These are phyloP conservation scores for Montipora capitata DNA, from an alignment of 92 coral and sea anemone genomes.

Conservation along the genomic window DNA sequence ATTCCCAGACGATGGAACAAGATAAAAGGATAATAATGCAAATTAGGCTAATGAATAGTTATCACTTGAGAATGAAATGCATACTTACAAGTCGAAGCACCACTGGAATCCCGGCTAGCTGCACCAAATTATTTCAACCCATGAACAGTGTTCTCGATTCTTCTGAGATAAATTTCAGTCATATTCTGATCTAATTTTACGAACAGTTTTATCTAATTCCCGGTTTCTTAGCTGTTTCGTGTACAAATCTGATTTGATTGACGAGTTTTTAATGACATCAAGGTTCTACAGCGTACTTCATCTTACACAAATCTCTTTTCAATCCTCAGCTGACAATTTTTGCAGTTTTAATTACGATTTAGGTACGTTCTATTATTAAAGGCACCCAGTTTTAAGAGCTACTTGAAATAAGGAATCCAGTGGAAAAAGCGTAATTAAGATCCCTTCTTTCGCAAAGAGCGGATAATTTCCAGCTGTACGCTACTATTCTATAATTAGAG, in stretches of 20 bases:
- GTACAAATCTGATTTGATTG: no score
- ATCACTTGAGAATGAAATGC: not conserved
- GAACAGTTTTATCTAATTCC: not conserved
- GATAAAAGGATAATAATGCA: not conserved
- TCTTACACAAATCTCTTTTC: no score
- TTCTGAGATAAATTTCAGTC: not conserved
- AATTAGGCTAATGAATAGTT: not conserved
- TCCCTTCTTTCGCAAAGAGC: not conserved
- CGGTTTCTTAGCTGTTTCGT: not conserved
- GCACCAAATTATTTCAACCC: not conserved
- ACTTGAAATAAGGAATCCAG: no score
- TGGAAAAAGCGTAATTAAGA: no score
- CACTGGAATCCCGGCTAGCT: slow-evolving; percentile 2
- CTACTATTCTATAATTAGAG: slow-evolving; percentile 32
- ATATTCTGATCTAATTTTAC: not conserved
- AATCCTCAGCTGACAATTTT: no score
- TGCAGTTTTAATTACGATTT: no score
- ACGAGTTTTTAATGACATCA: no score
- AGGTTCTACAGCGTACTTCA: no score
- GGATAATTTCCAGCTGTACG: not conserved
- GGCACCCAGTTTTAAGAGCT: no score
- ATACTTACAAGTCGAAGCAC: not conserved
- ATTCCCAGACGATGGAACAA: not conserved
- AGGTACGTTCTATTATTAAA: no score
- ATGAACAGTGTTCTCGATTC: not conserved